Conservation (phyloP, 2,797 vertebrate genomes). For the Luscinia luscinia region DNA sequence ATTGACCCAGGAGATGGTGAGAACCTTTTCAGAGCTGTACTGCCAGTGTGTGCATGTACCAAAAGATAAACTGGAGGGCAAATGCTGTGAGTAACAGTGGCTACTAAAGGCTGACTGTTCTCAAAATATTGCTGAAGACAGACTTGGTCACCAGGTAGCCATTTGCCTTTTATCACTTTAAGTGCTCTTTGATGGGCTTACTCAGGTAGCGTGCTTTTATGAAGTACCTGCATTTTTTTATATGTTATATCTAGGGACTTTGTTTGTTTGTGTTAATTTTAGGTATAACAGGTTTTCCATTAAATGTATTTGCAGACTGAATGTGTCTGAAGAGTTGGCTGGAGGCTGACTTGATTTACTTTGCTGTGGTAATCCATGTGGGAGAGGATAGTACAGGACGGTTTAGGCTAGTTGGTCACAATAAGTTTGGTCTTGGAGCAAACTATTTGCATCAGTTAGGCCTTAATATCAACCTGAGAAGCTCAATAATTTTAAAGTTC, state of each 20-base stretch:
- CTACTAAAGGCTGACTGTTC: background rate
- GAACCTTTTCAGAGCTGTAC: background rate
- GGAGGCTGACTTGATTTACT: background rate
- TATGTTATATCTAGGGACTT: background rate
- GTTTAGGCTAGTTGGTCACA: background rate
- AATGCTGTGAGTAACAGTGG: background rate
- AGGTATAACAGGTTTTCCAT: background rate
- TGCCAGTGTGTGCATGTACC: background rate
- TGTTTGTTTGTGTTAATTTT: slow-evolving; percentile 1
- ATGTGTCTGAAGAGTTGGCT: background rate
- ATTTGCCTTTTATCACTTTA: background rate
- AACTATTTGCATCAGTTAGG: background rate
- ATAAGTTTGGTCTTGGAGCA: background rate
- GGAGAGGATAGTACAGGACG: background rate
- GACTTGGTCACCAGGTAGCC: background rate
- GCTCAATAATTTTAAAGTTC: background rate
- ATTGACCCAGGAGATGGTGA: slow-evolving; percentile 92
- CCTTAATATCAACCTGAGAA: background rate
- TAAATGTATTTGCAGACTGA: background rate
- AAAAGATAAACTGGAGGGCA: background rate
- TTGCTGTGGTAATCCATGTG: background rate
- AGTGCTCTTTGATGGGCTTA: background rate
- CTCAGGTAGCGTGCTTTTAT: background rate
- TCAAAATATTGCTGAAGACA: background rate
- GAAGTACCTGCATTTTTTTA: background rate